Evolutionary conservation across 2,113 vertebrate genomes (phyloP).

Genomic region (Oryzias celebensis): DNA sequence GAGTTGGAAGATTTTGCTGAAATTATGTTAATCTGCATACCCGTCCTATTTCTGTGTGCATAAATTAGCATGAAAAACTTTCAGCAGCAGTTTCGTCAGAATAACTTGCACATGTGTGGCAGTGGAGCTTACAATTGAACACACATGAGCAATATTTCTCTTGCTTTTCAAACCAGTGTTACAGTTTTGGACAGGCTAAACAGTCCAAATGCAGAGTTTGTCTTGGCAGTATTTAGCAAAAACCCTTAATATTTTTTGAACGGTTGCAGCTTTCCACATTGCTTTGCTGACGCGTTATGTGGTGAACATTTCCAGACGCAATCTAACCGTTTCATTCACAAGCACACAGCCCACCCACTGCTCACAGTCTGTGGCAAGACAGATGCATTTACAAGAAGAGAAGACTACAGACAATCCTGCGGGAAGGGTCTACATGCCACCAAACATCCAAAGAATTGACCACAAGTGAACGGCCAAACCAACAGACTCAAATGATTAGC

Average conservation of each 20-base stretch:
- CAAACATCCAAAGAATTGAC: slow-evolving; percentile 43
- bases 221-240: not conserved
- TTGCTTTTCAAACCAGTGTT: slow-evolving; percentile 2
- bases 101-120: slow-evolving; percentile 5
- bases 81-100: slow-evolving; percentile 20
- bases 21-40: slow-evolving; percentile 51
- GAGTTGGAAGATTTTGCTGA: slow-evolving; percentile 33
- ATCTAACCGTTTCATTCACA: slow-evolving; percentile 43
- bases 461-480: slow-evolving; percentile 43
- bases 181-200: not conserved
- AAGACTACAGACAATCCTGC: slow-evolving; percentile 40
- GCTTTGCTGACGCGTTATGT: slow-evolving; percentile 35
- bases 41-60: slow-evolving; percentile 41
- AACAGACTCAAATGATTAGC: slow-evolving; percentile 37
- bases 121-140: not conserved
- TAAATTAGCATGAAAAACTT: slow-evolving; percentile 43
- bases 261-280: slow-evolving; percentile 26
- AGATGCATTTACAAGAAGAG: slow-evolving; percentile 46
- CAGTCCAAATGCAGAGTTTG: not conserved
- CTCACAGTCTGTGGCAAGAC: slow-evolving; percentile 44
- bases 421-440: slow-evolving; percentile 37
- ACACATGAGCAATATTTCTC: not conserved
- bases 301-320: slow-evolving; percentile 48
- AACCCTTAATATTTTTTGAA: not conserved
- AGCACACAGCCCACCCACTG: slow-evolving; percentile 56